Evolutionary conservation across 2,888 invertebrate genomes (phyloP).

Genomic region (Spodoptera picta): DNA sequence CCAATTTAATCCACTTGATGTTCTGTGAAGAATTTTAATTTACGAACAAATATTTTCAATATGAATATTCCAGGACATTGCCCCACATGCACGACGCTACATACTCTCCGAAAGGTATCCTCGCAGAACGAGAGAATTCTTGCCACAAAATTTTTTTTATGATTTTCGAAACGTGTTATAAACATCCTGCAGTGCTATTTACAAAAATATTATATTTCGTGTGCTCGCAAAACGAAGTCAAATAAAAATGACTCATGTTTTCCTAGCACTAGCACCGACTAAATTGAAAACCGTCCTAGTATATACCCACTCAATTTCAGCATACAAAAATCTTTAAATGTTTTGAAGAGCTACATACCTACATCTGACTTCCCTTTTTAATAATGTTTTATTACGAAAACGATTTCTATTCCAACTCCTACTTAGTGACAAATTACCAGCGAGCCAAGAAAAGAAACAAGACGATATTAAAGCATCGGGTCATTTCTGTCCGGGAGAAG

Average conservation of each 20-base stretch:
- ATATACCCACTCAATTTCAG: constrained; percentile 2
- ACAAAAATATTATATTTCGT: constrained; percentile 34
- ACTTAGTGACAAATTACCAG: constrained; percentile 74
- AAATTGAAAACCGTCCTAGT: constrained; percentile 11
- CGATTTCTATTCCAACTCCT: constrained; percentile 47
- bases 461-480: constrained; percentile 79
- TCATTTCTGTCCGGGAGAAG: constrained; percentile 74
- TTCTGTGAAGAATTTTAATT: constrained; percentile 45
- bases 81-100: constrained; percentile 22
- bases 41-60: constrained; percentile 45
- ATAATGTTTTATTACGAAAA: constrained; percentile 12
- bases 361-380: constrained; percentile 8
- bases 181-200: constrained; percentile 36
- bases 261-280: constrained; percentile 5
- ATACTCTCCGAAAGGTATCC: constrained; percentile 34
- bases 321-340: background rate
- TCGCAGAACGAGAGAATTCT: constrained; percentile 36
- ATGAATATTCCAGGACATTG: constrained; percentile 40
- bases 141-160: constrained; percentile 44
- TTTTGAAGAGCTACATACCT: background rate
- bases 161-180: constrained; percentile 44
- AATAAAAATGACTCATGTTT: constrained; percentile 23
- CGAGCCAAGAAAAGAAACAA: constrained; percentile 74
- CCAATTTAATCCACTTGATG: constrained; percentile 12
- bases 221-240: constrained; percentile 24